phyloP scores from a whole-genome alignment of 2,888 invertebrate genomes.

The Melipona bicolor region DNA sequence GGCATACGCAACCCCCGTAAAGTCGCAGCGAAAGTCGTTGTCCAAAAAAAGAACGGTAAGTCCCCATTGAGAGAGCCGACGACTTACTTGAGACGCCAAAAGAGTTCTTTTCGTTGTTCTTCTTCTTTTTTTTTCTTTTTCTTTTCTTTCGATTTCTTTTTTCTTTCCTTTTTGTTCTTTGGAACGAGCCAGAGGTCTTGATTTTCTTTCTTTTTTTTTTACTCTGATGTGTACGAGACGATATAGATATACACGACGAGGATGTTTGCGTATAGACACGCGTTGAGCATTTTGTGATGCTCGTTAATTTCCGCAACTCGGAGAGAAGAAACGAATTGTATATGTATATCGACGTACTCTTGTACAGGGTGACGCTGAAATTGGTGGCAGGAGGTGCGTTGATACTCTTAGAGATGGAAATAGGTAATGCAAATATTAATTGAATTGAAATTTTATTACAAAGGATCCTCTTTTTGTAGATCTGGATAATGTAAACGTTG shows the following conservation, averaged over 20 bases:
- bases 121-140: conserved; percentile 16
- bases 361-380: neutral
- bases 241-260: conserved; percentile 2
- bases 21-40: conserved; percentile 85
- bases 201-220: neutral
- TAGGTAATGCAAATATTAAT: neutral
- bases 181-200: conserved; percentile 47
- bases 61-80: conserved; percentile 79
- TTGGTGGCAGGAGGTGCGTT: neutral
- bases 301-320: neutral
- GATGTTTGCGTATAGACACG: neutral
- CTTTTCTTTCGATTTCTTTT: neutral
- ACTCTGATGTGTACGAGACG: neutral
- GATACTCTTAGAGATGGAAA: neutral
- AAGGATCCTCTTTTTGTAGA: too few species aligned
- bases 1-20: conserved; percentile 82
- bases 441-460: neutral
- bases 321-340: neutral
- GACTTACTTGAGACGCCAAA: conserved; percentile 82
- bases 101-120: conserved; percentile 27
- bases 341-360: neutral
- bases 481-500: too few species aligned
- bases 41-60: conserved; percentile 85
- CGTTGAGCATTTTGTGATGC: neutral
- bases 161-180: conserved; percentile 23